phyloP scores from a whole-genome alignment of 2,797 vertebrate genomes.

The Pelochelys cantorii region DNA sequence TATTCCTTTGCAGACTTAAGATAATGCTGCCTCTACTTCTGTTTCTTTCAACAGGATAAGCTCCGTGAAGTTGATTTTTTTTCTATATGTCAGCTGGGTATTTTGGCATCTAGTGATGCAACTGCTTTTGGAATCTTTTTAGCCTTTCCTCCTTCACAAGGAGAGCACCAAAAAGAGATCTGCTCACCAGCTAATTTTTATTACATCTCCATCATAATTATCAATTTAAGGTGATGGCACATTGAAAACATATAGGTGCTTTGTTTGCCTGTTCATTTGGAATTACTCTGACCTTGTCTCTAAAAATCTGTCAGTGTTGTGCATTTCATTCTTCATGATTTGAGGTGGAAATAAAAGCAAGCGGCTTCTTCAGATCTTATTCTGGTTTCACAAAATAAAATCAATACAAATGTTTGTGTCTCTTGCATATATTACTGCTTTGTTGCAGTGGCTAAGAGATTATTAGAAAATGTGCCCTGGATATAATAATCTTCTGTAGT shows the following conservation, averaged over 20 bases:
- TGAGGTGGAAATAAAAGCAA: background rate
- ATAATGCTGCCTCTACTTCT: background rate
- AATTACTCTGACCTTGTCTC: background rate
- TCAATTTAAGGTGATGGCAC: background rate
- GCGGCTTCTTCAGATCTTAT: background rate
- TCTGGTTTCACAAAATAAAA: background rate
- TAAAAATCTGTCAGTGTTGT: background rate
- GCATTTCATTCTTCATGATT: background rate
- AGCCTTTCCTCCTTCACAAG: background rate
- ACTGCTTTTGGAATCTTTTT: background rate
- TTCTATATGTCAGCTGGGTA: background rate
- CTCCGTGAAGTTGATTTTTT: background rate
- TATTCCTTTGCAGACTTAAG: background rate
- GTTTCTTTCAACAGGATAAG: background rate
- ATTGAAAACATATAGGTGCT: background rate
- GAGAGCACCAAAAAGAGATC: background rate
- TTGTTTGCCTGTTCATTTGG: background rate
- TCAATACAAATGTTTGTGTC: background rate
- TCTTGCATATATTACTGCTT: background rate
- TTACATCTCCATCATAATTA: background rate
- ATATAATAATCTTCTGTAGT: background rate
- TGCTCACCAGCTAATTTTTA: too few species aligned
- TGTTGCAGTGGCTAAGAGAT: background rate
- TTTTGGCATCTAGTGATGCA: too few species aligned
- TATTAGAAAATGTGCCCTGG: background rate